Evolutionary conservation across 2,888 invertebrate species (phyloP).

Genomic region (Drosophila incognita): DNA sequence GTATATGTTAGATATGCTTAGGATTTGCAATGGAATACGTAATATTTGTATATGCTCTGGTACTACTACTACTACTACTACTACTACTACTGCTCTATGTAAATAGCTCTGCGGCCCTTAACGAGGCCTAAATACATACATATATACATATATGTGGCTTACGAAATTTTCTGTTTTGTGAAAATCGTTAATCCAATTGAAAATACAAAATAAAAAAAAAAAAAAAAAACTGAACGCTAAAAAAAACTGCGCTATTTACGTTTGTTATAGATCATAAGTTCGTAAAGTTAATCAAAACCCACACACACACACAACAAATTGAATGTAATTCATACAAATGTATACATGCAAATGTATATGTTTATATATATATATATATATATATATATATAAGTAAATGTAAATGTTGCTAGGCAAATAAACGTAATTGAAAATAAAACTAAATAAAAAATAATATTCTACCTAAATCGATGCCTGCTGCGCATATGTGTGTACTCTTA

Average conservation of each 20-base stretch:
- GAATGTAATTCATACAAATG: constrained; percentile 69
- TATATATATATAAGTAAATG: constrained; percentile 52
- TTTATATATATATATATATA: neutral
- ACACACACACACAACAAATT: constrained; percentile 44
- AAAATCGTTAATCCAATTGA: constrained; percentile 41
- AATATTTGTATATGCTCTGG: constrained; percentile 38
- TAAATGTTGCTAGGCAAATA: constrained; percentile 78
- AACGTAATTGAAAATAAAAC: constrained; percentile 36
- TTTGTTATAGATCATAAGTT: constrained; percentile 39
- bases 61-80: constrained; percentile 21
- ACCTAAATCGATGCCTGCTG: constrained; percentile 37
- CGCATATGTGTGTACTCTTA: constrained; percentile 71
- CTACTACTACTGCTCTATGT: constrained; percentile 19
- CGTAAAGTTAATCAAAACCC: constrained; percentile 49
- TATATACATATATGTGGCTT: constrained; percentile 18
- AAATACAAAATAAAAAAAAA: constrained; percentile 2
- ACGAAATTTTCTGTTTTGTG: constrained; percentile 47
- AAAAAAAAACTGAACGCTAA: constrained; percentile 39
- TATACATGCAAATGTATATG: constrained; percentile 10
- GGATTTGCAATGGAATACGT: constrained; percentile 67
- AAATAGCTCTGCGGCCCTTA: constrained; percentile 31
- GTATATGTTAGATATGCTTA: constrained; percentile 26
- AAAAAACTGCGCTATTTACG: constrained; percentile 51
- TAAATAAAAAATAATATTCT: constrained; percentile 30
- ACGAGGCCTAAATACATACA: constrained; percentile 5